A percentile compares a stretch with the other conserved stretches of the same genome.
Evolutionary conservation across 2,888 invertebrate species (phyloP).

Genomic region (Acheta domesticus): DNA sequence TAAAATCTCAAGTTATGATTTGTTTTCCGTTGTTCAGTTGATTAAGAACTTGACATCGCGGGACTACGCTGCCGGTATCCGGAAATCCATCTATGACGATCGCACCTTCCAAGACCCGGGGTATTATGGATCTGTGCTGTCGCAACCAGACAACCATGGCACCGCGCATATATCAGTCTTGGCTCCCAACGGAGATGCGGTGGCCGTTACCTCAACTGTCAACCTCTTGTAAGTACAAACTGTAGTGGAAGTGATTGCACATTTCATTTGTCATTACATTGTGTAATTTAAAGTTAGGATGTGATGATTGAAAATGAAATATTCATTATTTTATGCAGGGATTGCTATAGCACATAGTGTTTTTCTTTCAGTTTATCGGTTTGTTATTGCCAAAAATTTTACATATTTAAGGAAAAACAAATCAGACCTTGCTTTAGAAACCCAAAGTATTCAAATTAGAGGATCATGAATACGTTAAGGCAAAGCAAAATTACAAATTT

Average conservation of each 20-base stretch:
- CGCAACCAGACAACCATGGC: slow-evolving; percentile 65
- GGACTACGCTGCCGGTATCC: slow-evolving; percentile 57
- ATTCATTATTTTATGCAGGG: too few relatives aligned
- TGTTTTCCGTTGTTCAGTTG: slow-evolving; percentile 50
- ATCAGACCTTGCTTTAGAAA: too few relatives aligned
- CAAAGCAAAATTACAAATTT: too few relatives aligned
- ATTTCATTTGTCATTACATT: neutral
- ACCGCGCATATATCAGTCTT: slow-evolving; percentile 87
- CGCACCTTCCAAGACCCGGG: slow-evolving; percentile 63
- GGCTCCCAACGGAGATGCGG: slow-evolving; percentile 82
- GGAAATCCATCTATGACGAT: slow-evolving; percentile 53
- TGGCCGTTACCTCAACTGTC: slow-evolving; percentile 84
- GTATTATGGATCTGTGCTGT: slow-evolving; percentile 69
- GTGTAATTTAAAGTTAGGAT: neutral
- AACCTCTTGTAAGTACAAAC: slow-evolving; percentile 71
- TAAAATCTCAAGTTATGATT: neutral
- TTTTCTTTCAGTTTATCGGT: too few relatives aligned
- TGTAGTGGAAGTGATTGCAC: too few relatives aligned
- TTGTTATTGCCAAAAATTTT: too few relatives aligned
- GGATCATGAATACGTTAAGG: too few relatives aligned
- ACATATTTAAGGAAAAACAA: too few relatives aligned
- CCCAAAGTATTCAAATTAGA: too few relatives aligned
- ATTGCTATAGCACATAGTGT: too few relatives aligned
- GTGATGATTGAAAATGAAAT: too few relatives aligned
- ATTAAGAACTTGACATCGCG: slow-evolving; percentile 62